A percentile compares a stretch with the other conserved stretches of the same genome.
Conservation (phyloP, 1,140 invertebrate genomes). For the Polypedilum pembai region DNA sequence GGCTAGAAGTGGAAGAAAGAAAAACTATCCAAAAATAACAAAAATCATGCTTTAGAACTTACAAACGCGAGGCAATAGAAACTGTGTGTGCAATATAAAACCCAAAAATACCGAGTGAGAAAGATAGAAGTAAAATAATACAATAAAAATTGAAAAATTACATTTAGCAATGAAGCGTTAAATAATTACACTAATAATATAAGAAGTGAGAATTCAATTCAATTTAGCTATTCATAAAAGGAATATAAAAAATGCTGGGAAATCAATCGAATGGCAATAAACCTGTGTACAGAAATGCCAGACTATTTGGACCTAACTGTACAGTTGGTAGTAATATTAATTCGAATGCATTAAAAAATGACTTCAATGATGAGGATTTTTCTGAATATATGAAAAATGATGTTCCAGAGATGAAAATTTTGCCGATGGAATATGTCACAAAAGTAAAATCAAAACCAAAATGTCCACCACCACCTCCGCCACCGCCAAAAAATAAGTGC, state of each 20-base stretch:
- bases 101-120: conserved; percentile 2
- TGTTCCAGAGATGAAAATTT: conserved; percentile 14
- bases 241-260: conserved; percentile 5
- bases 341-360: not conserved
- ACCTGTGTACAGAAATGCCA: conserved; percentile 2
- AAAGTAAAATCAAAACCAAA: not conserved
- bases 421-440: conserved; percentile 3
- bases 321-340: not conserved
- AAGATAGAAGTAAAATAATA: conserved; percentile 1
- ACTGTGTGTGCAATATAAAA: conserved; percentile 13
- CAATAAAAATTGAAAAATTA: conserved; percentile 2
- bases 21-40: not conserved
- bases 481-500: not conserved
- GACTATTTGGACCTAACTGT: conserved; percentile 16
- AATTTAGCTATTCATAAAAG: conserved; percentile 8
- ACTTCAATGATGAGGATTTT: not conserved
- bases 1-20: not conserved
- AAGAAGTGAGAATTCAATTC: not conserved
- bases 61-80: not conserved
- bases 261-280: conserved; percentile 5
- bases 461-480: not conserved
- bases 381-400: not conserved
- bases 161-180: conserved; percentile 9
- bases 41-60: not conserved
- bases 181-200: not conserved